These are phyloP conservation scores for Spinibarbus caldwelli DNA, from an alignment of 2,797 vertebrate genomes.

Conservation along the genomic window DNA sequence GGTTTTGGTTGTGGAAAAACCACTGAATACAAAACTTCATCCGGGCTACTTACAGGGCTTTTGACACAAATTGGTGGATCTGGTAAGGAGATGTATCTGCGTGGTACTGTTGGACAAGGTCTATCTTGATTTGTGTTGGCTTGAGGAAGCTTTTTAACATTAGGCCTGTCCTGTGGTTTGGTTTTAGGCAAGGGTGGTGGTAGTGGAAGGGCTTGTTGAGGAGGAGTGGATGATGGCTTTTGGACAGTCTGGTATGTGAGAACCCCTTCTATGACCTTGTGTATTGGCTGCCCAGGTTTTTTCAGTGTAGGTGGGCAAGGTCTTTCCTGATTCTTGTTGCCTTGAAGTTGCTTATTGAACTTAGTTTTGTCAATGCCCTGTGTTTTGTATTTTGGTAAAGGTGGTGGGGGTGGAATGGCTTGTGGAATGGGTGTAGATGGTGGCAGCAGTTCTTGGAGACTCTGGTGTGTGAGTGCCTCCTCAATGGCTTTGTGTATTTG, in stretches of 20 bases:
- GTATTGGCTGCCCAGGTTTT: constrained; percentile 72
- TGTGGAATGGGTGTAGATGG: background rate
- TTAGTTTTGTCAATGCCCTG: background rate
- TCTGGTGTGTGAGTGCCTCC: background rate
- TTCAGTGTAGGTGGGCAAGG: constrained; percentile 60
- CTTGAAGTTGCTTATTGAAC: background rate
- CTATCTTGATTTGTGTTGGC: background rate
- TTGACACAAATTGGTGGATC: constrained; percentile 14
- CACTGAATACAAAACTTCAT: constrained; percentile 67
- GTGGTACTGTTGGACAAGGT: constrained; percentile 5
- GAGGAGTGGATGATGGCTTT: constrained; percentile 12
- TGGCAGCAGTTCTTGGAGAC: background rate
- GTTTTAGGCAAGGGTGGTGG: constrained; percentile 34
- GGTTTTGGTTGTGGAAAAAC: constrained; percentile 60
- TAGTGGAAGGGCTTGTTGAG: background rate
- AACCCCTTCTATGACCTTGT: constrained; percentile 67
- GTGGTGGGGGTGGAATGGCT: background rate
- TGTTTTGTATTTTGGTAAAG: constrained; percentile 7
- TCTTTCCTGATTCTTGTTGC: background rate
- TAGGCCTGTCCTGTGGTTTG: constrained; percentile 5
- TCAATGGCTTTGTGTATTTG: constrained; percentile 13
- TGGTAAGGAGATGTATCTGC: constrained; percentile 45
- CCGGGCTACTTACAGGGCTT: constrained; percentile 16
- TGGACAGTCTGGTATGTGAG: constrained; percentile 62
- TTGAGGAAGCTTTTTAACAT: background rate